Conservation (phyloP, 2,888 invertebrate species). For the Drosophila sordidapex region DNA sequence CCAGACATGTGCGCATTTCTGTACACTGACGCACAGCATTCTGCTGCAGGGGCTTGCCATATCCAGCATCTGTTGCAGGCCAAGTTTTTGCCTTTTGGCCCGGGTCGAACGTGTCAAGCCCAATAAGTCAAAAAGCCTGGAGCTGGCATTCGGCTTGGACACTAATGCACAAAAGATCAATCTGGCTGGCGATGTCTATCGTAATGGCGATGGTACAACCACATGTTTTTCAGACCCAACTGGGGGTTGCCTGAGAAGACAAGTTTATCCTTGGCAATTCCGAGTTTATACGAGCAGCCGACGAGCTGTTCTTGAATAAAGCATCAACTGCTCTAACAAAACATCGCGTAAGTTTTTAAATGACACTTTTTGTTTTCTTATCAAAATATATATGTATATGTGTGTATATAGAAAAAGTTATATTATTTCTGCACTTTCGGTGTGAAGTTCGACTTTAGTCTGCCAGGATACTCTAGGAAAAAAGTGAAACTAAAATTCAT, state of each 20-base stretch:
- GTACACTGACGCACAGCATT: conserved; percentile 10
- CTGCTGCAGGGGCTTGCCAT: conserved; percentile 19
- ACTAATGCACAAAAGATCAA: conserved; percentile 40
- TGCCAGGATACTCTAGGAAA: not conserved
- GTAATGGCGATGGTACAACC: conserved; percentile 21
- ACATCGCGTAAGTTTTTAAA: conserved; percentile 42
- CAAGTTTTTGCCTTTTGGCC: conserved; percentile 41
- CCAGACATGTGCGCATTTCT: conserved; percentile 33
- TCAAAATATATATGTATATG: not conserved
- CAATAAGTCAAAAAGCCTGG: conserved; percentile 18
- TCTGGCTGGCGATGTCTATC: conserved; percentile 32
- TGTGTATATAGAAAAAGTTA: not conserved
- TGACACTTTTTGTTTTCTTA: conserved; percentile 9
- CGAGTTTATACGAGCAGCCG: conserved; percentile 34
- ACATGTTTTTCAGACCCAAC: conserved; percentile 31
- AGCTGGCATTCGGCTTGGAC: conserved; percentile 35
- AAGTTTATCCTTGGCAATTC: conserved; percentile 46
- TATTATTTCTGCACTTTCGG: not conserved
- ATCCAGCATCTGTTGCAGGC: conserved; percentile 13
- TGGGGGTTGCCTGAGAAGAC: conserved; percentile 36
- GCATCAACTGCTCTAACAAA: conserved; percentile 22
- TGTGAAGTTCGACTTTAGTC: not conserved
- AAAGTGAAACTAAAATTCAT: not conserved
- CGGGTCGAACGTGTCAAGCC: conserved; percentile 24
- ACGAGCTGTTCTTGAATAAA: conserved; percentile 43